Evolutionary conservation across 2,113 vertebrate species (phyloP), one percentile per base, ranked within the genome.

Genomic region (Gopherus flavomarginatus): DNA sequence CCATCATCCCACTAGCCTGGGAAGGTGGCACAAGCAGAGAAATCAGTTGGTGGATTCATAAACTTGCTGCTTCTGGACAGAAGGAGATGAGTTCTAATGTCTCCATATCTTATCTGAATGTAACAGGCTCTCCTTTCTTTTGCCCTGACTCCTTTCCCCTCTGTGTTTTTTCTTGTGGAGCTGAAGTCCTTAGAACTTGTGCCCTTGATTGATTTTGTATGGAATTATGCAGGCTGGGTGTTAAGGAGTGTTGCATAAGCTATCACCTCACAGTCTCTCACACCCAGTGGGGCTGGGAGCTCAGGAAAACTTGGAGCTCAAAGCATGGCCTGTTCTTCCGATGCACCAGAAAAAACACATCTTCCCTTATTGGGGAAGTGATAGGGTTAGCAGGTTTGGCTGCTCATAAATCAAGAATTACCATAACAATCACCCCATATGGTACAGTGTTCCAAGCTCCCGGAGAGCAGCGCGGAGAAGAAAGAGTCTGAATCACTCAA

Each of bases 81-180:
- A 24, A 75, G 69, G 49, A 1, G 3, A 0, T 0, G 49, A 49
- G 14, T 50, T 92, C 50, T 57, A 75, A 57, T 1, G 50, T 3
- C n/a, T 16, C n/a, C 11, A 78, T 13, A 2, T 21, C 88, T 65
- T 13, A 29, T 11, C 85, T 26, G 0, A 22, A 21, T 6, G 95
- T 84, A 57, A 83, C 31, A n/a, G 42, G 79, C 92, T 95, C 91
- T 94, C 88, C 92, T 80, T 92, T 90, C 90, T 0, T 82, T 87
- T 75, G 57, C 94, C 53, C 44, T 85, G 86, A 90, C 75, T 94
- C 88, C 4, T 90, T 95, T 50, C 88, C 50, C 16, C 0, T 29
- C 95, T 94, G 86, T 96, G 95, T 94, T 96, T 96, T 96, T 65
- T n/a, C 77, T 89, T 87, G 90, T 82, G 7, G 16, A 86, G 92